Conservation (phyloP, 2,888 invertebrate species). For the Lasioglossum pauxillum region DNA sequence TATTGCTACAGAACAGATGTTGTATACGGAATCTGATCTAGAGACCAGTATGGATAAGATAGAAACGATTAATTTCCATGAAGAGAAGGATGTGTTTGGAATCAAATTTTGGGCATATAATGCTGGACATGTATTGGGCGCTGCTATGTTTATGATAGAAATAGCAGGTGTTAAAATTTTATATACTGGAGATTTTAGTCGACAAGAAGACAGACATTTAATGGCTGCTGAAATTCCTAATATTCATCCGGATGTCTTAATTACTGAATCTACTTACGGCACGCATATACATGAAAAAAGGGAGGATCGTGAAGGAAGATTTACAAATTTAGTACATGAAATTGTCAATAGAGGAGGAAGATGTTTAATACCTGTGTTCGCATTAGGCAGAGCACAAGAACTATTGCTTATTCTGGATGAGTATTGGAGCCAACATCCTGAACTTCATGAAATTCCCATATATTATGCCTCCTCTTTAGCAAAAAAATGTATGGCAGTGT, state of each 20-base stretch:
- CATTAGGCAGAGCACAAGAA: constrained; percentile 98
- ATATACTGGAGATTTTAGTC: constrained; percentile 99
- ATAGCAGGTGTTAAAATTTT: constrained; percentile 98
- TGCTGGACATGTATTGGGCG: constrained; percentile 99
- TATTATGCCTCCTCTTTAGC: constrained; percentile 99
- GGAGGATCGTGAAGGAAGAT: constrained; percentile 97
- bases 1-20: constrained; percentile 97
- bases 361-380: constrained; percentile 99
- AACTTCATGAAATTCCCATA: constrained; percentile 98
- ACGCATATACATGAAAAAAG: constrained; percentile 99
- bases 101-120: constrained; percentile 99
- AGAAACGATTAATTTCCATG: constrained; percentile 98
- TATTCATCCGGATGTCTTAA: constrained; percentile 97
- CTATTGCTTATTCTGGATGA: constrained; percentile 97
- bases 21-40: constrained; percentile 98
- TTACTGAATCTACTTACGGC: constrained; percentile 99
- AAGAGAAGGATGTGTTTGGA: constrained; percentile 98
- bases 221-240: constrained; percentile 99
- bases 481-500: constrained; percentile 99
- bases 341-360: constrained; percentile 98
- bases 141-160: constrained; percentile 99
- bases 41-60: constrained; percentile 99
- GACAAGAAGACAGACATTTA: constrained; percentile 99
- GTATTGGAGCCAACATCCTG: constrained; percentile 98
- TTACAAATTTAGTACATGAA: constrained; percentile 96